Base-by-base conservation (phyloP, 2,888 invertebrate genomes). In the Coelogynopora nodosa region DNA sequence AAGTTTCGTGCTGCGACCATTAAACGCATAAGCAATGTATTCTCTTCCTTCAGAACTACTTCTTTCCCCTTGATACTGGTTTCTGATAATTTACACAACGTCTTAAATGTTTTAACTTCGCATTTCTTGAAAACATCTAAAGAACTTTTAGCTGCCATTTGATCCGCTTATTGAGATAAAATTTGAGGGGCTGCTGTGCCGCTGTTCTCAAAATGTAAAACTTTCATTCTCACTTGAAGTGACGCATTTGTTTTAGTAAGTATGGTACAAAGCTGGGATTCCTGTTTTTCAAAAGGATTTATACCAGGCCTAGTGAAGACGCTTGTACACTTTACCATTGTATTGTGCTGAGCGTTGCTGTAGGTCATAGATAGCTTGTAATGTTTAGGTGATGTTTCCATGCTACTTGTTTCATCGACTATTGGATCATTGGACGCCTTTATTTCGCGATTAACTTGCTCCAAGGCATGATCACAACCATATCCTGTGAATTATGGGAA, bases 381-480 rank as follows among this genome's bases (percentile, higher is more conserved):
- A 74, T 74, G 74, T 74, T 23, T 74, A 74, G 74, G 74, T 74
- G 5, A 26, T 74, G 74, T 74, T 74, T 74, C 23, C 49, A 49
- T n/a, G 23, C 74, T 23, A 74, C 5, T 74, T 74, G 74, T 74
- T 74, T 74, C 10, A 74, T 26, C 5, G 23, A 74, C 74, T 74
- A 74, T n/a, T n/a, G n/a, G 82, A 82, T 29, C 82, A 30, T 29
- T 5, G 2, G 31, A 29, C 28, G 18, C 31, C 29, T 82, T 82
- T n/a, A 82, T 82, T 82, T 82, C 29, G 29, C 82, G 82, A 82
- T 82, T 82, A 30, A 30, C 82, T 30, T 82, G 82, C 82, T 82
- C 29, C 26, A 82, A 30, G 27, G 82, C 82, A 30, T 82, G 82
- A 23, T 82, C 82, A 82, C 82, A 82, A 30, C 82, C 82, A 27